Base-by-base conservation (phyloP, 2,888 invertebrate genomes). In the Parasteatoda lunata region DNA sequence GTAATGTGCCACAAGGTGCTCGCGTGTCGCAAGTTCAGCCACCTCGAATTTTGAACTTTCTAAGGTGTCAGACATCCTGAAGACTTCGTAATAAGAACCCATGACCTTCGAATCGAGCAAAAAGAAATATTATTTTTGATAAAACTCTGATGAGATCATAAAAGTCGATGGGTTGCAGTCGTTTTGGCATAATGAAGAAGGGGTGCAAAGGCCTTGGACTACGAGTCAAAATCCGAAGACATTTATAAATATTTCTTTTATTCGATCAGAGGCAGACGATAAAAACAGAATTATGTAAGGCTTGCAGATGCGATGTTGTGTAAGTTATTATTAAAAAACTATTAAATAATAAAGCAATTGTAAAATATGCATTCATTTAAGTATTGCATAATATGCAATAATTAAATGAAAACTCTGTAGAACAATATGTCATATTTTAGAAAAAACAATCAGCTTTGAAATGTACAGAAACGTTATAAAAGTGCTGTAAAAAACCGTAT, bases 11-110 rank as follows among this genome's bases (percentile, higher is more conserved):
- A 68, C 66, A 68, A 8, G 45, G 30, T 9, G 30, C 9, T 68
- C 45, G 66, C 66, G 66, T 68, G 66, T 30, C 30, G 5, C 64
- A 59, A 52, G 80, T 72, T 80, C 80, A 80, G 51, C 65, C 11
- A 80, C 80, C 80, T 80, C 64, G 52, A 77, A 68, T 68, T 69
- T n/a, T 77, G 77, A 47, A 8, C 49, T 51, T 51, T n/a, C 66
- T 71, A 52, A 15, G 80, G 72, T 73, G 72, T n/a, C 51, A 51
- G 71, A 73, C 52, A 59, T 15, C 59, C 59, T 59, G 52, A 65
- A 54, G 6, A 15, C 59, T 30, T 30, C 30, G 2, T 30, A 30
- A 30, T 2, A 30, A 47, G 72, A 59, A 51, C 72, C 71, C 80
- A 66, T 80, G 73, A 80, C 72, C 73, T 73, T 52, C 72, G 52